Base-by-base conservation (phyloP, 2,797 vertebrate genomes). In the Morelia viridis region DNA sequence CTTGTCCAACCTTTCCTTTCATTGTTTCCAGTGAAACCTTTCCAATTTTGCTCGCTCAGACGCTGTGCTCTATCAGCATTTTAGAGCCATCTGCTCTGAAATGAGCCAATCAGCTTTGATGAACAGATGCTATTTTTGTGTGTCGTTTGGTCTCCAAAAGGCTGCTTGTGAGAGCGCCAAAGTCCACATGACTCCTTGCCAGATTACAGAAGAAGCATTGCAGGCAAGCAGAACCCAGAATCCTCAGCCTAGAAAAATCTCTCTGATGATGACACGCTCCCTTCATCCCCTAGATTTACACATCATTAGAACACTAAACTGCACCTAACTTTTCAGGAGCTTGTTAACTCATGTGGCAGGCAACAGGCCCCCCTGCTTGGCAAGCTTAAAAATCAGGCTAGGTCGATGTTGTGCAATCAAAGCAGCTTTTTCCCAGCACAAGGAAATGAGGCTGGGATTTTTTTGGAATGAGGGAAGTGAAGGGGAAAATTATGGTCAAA, bases 221-320 rank as follows among this genome's bases (percentile, higher is more conserved):
- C 50, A 90, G 0, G 53, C 87, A 90, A 93, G 94, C 0, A 0
- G 76, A 94, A 76, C 64, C 90, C 28, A 15, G 60, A 86, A 92
- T 94, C 84, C 56, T 89, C 80, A 12, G 85, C 93, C 4, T 26
- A 91, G 94, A 95, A 96, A 95, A 95, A 95, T 88, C 89, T 96
- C 86, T 93, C 94, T 92, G 93, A 90, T 93, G 95, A 95, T 96
- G 96, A 96, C 96, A 96, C 91, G 93, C 85, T 95, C 94, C 93
- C 95, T 96, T 97, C 95, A 96, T 96, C 93, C 85, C 85, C 26
- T 89, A 92, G 93, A 96, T 97, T 97, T 96, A 95, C 89, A 92
- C 95, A 90, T 95, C 93, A 93, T 96, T 97, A 96, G 96, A 96
- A 96, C 96, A 89, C 90, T 46, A 95, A 92, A 95, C 61, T 91